Conservation (phyloP, 2,113 vertebrate genomes). For the Mesembrinibis cayennensis region DNA sequence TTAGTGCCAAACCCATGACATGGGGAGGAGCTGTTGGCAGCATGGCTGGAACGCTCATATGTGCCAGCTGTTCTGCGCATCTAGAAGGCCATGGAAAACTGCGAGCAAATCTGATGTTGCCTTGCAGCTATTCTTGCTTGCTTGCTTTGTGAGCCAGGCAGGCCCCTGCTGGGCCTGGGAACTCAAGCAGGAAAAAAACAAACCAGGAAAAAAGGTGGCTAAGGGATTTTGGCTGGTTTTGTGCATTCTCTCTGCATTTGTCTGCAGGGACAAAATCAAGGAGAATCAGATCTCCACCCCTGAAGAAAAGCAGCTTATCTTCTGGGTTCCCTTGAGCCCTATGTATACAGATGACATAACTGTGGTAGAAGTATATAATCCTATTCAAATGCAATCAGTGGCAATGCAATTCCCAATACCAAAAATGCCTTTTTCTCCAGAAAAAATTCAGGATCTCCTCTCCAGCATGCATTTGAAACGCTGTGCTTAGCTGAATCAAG, state of each 20-base stretch:
- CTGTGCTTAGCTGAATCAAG: not conserved
- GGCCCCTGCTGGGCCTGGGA: not conserved
- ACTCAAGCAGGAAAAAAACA: not conserved
- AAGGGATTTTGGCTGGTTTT: not conserved
- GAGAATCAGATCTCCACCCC: not conserved
- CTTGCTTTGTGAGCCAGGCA: not conserved
- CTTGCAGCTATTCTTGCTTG: not conserved
- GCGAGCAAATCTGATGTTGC: not conserved
- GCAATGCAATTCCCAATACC: not conserved
- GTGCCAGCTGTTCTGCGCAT: not conserved
- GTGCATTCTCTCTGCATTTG: not conserved
- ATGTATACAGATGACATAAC: not conserved
- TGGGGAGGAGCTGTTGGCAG: not conserved
- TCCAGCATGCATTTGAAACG: not conserved
- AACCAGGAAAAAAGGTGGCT: not conserved
- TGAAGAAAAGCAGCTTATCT: not conserved
- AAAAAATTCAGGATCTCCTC: not conserved
- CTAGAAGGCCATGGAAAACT: not conserved
- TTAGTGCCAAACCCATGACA: not conserved
- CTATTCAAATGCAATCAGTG: not conserved
- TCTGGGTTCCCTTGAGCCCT: not conserved
- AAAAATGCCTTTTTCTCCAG: not conserved
- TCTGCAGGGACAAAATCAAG: not conserved
- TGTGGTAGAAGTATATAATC: not conserved
- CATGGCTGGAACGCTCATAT: not conserved